phyloP scores from a whole-genome alignment of 2,113 vertebrate species.

The Syngnathus typhle region DNA sequence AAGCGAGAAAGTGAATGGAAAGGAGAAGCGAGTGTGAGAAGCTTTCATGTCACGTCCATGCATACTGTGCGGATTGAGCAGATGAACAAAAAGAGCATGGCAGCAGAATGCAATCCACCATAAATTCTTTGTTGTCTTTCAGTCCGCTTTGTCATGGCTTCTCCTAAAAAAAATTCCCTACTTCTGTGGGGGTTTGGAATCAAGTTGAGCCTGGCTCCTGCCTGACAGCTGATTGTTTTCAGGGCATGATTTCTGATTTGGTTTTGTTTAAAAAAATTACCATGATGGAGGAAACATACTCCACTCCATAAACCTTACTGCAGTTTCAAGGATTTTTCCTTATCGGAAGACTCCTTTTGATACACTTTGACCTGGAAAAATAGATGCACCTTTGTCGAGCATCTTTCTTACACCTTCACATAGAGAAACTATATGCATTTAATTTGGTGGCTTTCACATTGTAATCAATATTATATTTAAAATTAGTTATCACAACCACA shows the following conservation, averaged over 20 bases:
- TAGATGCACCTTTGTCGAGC: too few species aligned
- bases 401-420: too few species aligned
- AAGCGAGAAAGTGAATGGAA: constrained; percentile 4
- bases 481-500: too few species aligned
- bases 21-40: constrained; percentile 25
- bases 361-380: too few species aligned
- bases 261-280: constrained; percentile 21
- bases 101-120: constrained; percentile 23
- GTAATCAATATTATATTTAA: too few species aligned
- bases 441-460: too few species aligned
- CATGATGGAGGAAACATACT: constrained; percentile 12
- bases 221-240: constrained; percentile 37
- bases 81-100: constrained; percentile 34
- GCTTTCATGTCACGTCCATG: constrained; percentile 46
- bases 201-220: constrained; percentile 30
- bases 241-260: constrained; percentile 31
- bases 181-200: constrained; percentile 22
- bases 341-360: too few species aligned
- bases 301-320: not conserved
- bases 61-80: constrained; percentile 28
- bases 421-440: too few species aligned
- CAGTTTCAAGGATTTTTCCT: not conserved
- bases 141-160: constrained; percentile 28
- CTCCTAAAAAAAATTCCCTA: constrained; percentile 13
- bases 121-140: constrained; percentile 18